Conservation (phyloP, 2,888 invertebrate genomes). For the Gymnosoma rotundatum region DNA sequence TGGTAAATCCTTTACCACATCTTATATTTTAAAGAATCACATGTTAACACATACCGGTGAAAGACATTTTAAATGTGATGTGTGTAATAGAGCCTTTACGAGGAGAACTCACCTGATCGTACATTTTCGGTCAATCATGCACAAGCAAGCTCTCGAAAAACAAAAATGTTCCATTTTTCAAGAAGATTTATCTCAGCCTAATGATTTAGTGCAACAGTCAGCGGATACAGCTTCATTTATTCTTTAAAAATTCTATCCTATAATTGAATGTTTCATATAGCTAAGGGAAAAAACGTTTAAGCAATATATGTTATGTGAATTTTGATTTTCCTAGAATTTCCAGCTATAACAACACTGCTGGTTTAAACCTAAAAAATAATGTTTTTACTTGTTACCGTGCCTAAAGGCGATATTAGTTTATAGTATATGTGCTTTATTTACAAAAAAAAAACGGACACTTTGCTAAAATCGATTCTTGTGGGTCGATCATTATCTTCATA, state of each 20-base stretch:
- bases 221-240: slow-evolving; percentile 37
- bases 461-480: too few relatives aligned
- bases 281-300: too few relatives aligned
- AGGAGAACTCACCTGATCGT: slow-evolving; percentile 71
- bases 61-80: slow-evolving; percentile 74
- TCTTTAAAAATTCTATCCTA: slow-evolving; percentile 21
- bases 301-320: too few relatives aligned
- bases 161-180: slow-evolving; percentile 36
- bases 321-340: too few relatives aligned
- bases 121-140: slow-evolving; percentile 71
- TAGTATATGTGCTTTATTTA: too few relatives aligned
- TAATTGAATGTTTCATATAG: background rate
- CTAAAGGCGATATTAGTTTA: too few relatives aligned
- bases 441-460: too few relatives aligned
- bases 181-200: slow-evolving; percentile 39
- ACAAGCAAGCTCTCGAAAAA: slow-evolving; percentile 71
- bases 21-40: slow-evolving; percentile 78
- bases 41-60: slow-evolving; percentile 78
- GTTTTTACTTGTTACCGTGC: too few relatives aligned
- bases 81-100: slow-evolving; percentile 70
- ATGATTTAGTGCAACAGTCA: slow-evolving; percentile 9
- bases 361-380: too few relatives aligned
- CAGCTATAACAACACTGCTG: too few relatives aligned
- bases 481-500: too few relatives aligned
- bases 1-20: slow-evolving; percentile 77